These are phyloP conservation scores for Heloderma charlesbogerti DNA, from an alignment of 2,113 vertebrate genomes.

Conservation along the genomic window DNA sequence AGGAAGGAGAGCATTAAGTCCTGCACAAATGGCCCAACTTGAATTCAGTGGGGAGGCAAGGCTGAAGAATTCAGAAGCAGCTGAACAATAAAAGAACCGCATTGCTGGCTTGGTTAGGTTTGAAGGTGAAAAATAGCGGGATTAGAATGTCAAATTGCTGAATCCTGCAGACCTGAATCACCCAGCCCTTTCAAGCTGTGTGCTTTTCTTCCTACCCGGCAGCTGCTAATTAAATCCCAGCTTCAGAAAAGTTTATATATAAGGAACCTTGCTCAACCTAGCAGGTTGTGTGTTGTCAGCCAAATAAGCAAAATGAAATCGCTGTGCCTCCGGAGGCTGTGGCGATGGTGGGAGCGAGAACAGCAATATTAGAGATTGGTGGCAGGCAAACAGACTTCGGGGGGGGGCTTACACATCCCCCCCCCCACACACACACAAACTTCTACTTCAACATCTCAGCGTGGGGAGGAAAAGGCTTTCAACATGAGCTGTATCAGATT, in stretches of 20 bases:
- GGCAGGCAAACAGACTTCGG: background rate
- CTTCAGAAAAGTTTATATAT: slow-evolving; percentile 28
- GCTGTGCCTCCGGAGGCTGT: background rate
- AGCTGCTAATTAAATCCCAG: slow-evolving; percentile 63
- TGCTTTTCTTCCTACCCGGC: slow-evolving; percentile 32
- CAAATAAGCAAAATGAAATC: background rate
- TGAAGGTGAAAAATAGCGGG: slow-evolving; percentile 63
- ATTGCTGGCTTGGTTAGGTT: slow-evolving; percentile 47
- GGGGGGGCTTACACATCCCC: background rate
- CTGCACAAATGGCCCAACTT: background rate
- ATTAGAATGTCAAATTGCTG: slow-evolving; percentile 67
- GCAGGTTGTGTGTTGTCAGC: slow-evolving; percentile 9
- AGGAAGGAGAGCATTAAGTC: background rate
- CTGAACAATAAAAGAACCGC: slow-evolving; percentile 20
- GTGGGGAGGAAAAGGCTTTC: background rate
- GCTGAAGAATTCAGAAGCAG: background rate
- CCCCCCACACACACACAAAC: too few species aligned
- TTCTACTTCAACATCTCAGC: background rate
- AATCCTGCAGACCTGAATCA: slow-evolving; percentile 55
- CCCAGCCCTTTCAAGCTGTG: slow-evolving; percentile 45
- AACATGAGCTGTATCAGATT: background rate
- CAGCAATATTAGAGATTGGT: background rate
- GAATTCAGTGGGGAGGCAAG: background rate
- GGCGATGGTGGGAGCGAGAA: background rate
- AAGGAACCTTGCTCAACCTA: slow-evolving; percentile 14